Evolutionary conservation across 30 jellyfish, hydroid and myxozoan species (phyloP), one percentile per base, ranked within the genome.

Genomic region (Nemopilema nomurai): DNA sequence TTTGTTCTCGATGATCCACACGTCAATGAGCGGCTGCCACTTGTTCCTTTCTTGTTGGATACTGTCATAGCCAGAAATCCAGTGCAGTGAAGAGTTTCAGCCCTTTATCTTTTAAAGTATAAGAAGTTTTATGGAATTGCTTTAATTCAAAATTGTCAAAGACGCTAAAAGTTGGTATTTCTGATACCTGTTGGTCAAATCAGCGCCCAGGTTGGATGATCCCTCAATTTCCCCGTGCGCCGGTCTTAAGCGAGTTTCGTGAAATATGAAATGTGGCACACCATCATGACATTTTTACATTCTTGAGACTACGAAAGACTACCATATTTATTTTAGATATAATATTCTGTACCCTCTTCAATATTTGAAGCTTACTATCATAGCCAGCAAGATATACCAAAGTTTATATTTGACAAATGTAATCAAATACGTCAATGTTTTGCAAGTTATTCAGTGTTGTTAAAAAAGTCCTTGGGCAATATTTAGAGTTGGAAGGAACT

Each of bases 1-100:
- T 30, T 73, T 73, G 83, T 73, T 73, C 83, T 73, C 64, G 28
- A 29, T 73, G 83, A 73, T 73, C 83, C 83, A 28, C 57, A 41
- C 57, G 6, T 41, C 9, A 41, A 41, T 41, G 57, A 41, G 13
- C 57, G 57, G 57, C 6, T 41, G 57, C 57, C 57, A 41, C 57
- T 41, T 41, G 57, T 41, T 41, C 57, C 57, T 41, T 41, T 41
- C 57, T 41, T 41, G 6, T 41, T 3, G 57, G 57, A 3, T 41
- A 41, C 57, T 41, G 57, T 41, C 57, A 41, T 41, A 41, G 57
- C 57, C 6, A 13, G 57, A 6, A 41, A 41, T 13, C 57, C 6
- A 41, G 13, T 41, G 6, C 13, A 41, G n/a, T 13, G 57, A 41
- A 41, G 57, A 41, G 9, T 41, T 41, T 6, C 13, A 41, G 13